These are phyloP conservation scores for Lipophrys pholis DNA, from an alignment of 2,113 vertebrate genomes.

Conservation along the genomic window DNA sequence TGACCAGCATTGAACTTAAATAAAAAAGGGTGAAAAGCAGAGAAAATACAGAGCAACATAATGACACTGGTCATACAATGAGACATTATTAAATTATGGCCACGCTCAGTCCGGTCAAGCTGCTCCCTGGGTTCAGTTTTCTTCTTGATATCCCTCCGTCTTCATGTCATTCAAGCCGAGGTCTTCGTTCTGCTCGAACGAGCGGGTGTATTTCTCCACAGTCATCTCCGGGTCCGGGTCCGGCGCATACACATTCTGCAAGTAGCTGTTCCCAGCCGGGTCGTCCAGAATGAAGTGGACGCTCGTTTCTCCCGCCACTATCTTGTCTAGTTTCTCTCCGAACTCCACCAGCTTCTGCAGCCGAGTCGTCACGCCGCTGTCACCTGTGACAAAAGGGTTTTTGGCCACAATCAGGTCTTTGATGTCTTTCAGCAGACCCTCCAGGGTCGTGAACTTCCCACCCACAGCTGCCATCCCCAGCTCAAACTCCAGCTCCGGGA, in stretches of 20 bases:
- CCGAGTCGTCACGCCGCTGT: slow-evolving; percentile 81
- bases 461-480: slow-evolving; percentile 93
- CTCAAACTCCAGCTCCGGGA: slow-evolving; percentile 96
- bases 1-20: slow-evolving; percentile 42
- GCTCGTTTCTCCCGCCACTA: slow-evolving; percentile 81
- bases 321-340: slow-evolving; percentile 85
- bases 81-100: neutral
- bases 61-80: slow-evolving; percentile 5
- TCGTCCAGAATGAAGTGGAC: slow-evolving; percentile 90
- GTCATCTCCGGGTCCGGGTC: slow-evolving; percentile 92
- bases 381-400: slow-evolving; percentile 93
- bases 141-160: slow-evolving; percentile 88
- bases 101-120: slow-evolving; percentile 4
- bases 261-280: slow-evolving; percentile 94
- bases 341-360: slow-evolving; percentile 86
- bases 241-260: slow-evolving; percentile 94
- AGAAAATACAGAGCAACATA: neutral
- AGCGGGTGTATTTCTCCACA: slow-evolving; percentile 87
- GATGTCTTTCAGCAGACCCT: slow-evolving; percentile 93
- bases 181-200: slow-evolving; percentile 93
- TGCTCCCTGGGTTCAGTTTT: neutral
- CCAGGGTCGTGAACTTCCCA: slow-evolving; percentile 96
- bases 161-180: slow-evolving; percentile 96
- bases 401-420: slow-evolving; percentile 88
- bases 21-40: slow-evolving; percentile 19